phyloP scores from a whole-genome alignment of 2,797 vertebrate genomes.

The Gadopsis marmoratus region DNA sequence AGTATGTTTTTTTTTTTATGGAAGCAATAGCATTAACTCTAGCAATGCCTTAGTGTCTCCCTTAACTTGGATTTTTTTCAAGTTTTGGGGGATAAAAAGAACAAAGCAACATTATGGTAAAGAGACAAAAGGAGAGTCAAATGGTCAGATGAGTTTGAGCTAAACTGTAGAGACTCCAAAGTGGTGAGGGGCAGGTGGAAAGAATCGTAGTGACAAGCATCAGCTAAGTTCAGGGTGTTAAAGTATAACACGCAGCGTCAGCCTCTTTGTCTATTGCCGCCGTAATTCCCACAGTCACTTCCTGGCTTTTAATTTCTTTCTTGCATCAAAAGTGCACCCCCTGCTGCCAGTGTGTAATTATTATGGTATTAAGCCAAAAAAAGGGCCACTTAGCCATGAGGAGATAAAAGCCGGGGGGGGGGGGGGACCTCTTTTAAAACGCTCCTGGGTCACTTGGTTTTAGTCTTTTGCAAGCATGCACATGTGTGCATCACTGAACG shows the following conservation, averaged over 20 bases:
- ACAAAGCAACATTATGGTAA: conserved; percentile 36
- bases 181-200: conserved; percentile 62
- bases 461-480: conserved; percentile 12
- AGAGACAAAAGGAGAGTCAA: conserved; percentile 41
- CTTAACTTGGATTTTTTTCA: neutral
- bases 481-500: conserved; percentile 4
- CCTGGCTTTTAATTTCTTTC: conserved; percentile 81
- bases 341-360: conserved; percentile 83
- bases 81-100: conserved; percentile 32
- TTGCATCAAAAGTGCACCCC: conserved; percentile 79
- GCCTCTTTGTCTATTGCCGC: conserved; percentile 79
- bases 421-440: conserved; percentile 42
- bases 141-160: conserved; percentile 45
- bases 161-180: conserved; percentile 62
- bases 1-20: neutral
- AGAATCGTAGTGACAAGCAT: conserved; percentile 82
- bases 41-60: neutral
- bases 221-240: conserved; percentile 75
- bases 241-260: conserved; percentile 66
- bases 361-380: conserved; percentile 84
- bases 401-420: conserved; percentile 74
- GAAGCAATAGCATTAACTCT: neutral
- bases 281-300: conserved; percentile 82
- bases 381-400: conserved; percentile 77
- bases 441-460: conserved; percentile 30